These are phyloP conservation scores for Coleophora flavipennella DNA, from an alignment of 2,888 invertebrate species.

Conservation along the genomic window DNA sequence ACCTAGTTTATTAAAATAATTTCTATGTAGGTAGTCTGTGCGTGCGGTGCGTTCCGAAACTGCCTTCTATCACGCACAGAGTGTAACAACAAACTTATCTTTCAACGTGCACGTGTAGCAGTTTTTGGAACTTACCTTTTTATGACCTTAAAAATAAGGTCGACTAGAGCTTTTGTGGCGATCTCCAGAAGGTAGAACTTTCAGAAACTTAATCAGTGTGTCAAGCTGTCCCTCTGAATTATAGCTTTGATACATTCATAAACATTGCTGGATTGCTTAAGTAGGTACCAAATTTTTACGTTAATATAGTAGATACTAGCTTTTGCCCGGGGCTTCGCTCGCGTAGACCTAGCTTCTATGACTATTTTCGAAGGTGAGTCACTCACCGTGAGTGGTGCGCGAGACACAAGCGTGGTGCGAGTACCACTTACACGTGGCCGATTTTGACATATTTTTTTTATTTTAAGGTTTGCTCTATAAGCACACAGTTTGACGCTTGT, in stretches of 20 bases:
- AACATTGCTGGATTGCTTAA: conserved; percentile 25
- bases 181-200: conserved; percentile 18
- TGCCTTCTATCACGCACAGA: conserved; percentile 53
- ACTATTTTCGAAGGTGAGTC: too few relatives aligned
- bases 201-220: conserved; percentile 54
- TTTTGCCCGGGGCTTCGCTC: too few relatives aligned
- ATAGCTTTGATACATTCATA: conserved; percentile 41
- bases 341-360: too few relatives aligned
- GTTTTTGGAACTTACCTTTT: conserved; percentile 1
- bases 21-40: conserved; percentile 44
- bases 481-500: too few relatives aligned
- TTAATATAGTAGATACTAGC: too few relatives aligned
- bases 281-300: too few relatives aligned
- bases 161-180: conserved; percentile 8
- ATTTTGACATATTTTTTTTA: too few relatives aligned
- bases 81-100: conserved; percentile 29
- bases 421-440: too few relatives aligned
- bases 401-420: too few relatives aligned
- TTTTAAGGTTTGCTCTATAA: too few relatives aligned
- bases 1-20: conserved; percentile 69
- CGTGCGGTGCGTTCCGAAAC: conserved; percentile 57
- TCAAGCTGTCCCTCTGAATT: conserved; percentile 51
- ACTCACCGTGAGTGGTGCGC: too few relatives aligned
- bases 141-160: conserved; percentile 18
- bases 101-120: too few relatives aligned